Evolutionary conservation across 2,797 vertebrate genomes (phyloP).

Genomic region (Clarias pachynema): DNA sequence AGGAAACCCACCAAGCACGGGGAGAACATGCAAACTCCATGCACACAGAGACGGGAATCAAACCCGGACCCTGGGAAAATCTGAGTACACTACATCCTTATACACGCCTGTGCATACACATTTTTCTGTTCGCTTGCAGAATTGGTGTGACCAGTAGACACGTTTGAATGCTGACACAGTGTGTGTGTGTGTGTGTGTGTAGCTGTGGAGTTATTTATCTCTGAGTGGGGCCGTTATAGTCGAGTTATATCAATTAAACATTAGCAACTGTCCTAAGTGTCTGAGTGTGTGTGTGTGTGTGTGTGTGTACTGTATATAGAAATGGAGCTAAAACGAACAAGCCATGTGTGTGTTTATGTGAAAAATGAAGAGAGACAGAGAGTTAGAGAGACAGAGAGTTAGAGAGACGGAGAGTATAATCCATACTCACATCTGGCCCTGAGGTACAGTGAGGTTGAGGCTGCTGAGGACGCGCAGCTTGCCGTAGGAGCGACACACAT

Average conservation of each 20-base stretch:
- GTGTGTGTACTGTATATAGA: background rate
- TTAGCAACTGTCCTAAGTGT: background rate
- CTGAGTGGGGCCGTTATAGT: too few relatives aligned
- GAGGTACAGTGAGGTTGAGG: slow-evolving; percentile 75
- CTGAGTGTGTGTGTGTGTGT: background rate
- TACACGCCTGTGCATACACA: background rate
- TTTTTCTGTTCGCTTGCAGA: background rate
- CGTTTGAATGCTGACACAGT: background rate
- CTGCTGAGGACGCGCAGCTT: slow-evolving; percentile 76
- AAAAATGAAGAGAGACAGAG: background rate
- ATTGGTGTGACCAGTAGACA: background rate
- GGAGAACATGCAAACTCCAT: too few relatives aligned
- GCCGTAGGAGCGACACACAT: slow-evolving; percentile 77
- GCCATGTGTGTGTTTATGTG: background rate
- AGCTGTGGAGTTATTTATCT: background rate
- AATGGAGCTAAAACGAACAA: background rate
- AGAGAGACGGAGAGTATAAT: background rate
- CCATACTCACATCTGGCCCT: slow-evolving; percentile 80
- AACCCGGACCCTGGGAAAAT: too few relatives aligned
- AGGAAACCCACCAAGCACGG: too few relatives aligned
- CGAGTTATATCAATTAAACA: background rate
- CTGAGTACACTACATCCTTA: background rate
- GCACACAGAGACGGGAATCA: too few relatives aligned
- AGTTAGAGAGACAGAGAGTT: background rate
- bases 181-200: background rate